Percentiles rank a stretch among this genome's conserved stretches.
Conservation (phyloP, 1,140 invertebrate species). For the Drosophila santomea region DNA sequence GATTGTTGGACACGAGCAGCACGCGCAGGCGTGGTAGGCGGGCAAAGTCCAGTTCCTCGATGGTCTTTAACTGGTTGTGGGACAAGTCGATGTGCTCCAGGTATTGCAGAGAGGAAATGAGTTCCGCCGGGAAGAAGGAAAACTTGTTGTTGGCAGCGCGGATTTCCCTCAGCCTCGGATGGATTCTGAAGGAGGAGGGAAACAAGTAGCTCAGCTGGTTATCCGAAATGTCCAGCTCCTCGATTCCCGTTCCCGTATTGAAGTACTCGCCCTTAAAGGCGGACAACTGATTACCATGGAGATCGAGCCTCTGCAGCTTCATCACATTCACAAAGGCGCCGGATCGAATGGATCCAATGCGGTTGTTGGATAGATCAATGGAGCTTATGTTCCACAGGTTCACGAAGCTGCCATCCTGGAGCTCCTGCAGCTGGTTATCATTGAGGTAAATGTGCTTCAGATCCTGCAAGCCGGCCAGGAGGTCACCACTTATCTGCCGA, state of each 20-base stretch:
- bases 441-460: slow-evolving; percentile 88
- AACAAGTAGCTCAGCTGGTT: slow-evolving; percentile 92
- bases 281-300: slow-evolving; percentile 89
- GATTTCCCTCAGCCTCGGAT: slow-evolving; percentile 89
- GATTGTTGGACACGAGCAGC: slow-evolving; percentile 90
- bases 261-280: slow-evolving; percentile 93
- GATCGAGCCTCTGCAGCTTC: slow-evolving; percentile 88
- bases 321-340: slow-evolving; percentile 89
- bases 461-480: slow-evolving; percentile 89
- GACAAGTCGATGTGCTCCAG: slow-evolving; percentile 91
- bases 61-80: slow-evolving; percentile 89
- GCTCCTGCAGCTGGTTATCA: slow-evolving; percentile 89
- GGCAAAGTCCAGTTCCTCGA: slow-evolving; percentile 94
- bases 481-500: slow-evolving; percentile 89
- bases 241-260: slow-evolving; percentile 89
- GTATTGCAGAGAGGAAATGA: slow-evolving; percentile 90
- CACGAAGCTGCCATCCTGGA: slow-evolving; percentile 89
- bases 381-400: slow-evolving; percentile 89
- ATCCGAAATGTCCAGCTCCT: slow-evolving; percentile 90
- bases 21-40: slow-evolving; percentile 89
- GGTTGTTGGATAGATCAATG: slow-evolving; percentile 91
- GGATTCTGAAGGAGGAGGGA: slow-evolving; percentile 92
- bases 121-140: slow-evolving; percentile 92
- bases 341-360: slow-evolving; percentile 90
- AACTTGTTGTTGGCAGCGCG: slow-evolving; percentile 91